These are phyloP conservation scores for Nycticebus coucang DNA, from an alignment of 2,113 vertebrate genomes.

Conservation along the genomic window DNA sequence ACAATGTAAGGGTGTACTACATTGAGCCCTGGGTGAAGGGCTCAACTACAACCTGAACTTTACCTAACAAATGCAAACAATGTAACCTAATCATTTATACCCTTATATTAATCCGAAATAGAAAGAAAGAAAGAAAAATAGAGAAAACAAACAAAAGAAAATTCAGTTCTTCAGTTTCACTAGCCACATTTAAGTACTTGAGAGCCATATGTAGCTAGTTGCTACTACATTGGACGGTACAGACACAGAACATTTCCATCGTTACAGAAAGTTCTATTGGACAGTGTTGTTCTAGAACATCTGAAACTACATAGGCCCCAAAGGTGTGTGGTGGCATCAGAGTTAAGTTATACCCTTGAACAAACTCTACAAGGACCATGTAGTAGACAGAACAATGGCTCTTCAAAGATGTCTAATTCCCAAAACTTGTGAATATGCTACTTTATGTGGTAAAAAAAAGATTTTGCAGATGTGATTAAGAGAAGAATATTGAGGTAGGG, in stretches of 20 bases:
- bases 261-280: background rate
- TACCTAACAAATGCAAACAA: too few relatives aligned
- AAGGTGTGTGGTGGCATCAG: background rate
- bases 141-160: background rate
- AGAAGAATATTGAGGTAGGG: background rate
- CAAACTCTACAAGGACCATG: background rate
- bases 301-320: background rate
- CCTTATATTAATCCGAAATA: too few relatives aligned
- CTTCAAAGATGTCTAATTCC: background rate
- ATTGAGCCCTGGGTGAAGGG: too few relatives aligned
- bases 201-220: background rate
- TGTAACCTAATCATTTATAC: too few relatives aligned
- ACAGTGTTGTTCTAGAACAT: background rate
- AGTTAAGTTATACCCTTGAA: background rate
- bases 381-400: background rate
- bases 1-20: too few relatives aligned
- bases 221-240: background rate
- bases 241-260: constrained; percentile 14
- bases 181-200: constrained; percentile 3
- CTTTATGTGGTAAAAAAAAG: background rate
- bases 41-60: too few relatives aligned
- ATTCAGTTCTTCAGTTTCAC: background rate
- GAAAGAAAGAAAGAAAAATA: too few relatives aligned
- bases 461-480: background rate
- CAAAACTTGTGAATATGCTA: background rate